Evolutionary conservation across 2,888 invertebrate genomes (phyloP).

Genomic region (Idaea straminata): DNA sequence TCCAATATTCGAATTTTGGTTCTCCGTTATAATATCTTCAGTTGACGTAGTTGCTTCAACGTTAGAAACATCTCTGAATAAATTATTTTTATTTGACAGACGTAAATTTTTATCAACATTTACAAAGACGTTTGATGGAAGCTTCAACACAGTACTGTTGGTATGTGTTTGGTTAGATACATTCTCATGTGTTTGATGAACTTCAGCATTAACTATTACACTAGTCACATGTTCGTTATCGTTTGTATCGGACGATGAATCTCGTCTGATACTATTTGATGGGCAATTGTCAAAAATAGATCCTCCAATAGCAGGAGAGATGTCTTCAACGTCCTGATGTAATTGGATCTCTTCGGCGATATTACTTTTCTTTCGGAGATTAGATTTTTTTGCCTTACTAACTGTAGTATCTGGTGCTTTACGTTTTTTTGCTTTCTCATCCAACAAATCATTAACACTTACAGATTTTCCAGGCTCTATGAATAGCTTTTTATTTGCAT

Average conservation of each 20-base stretch:
- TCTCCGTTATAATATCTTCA: conserved; percentile 10
- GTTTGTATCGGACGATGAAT: conserved; percentile 11
- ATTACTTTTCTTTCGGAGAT: conserved; percentile 6
- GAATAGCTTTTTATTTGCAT: conserved; percentile 15
- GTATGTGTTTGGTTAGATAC: conserved; percentile 9
- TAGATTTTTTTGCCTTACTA: conserved; percentile 9
- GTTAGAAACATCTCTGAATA: conserved; percentile 13
- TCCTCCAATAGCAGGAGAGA: conserved; percentile 11
- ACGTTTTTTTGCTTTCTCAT: conserved; percentile 12
- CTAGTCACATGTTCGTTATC: conserved; percentile 12
- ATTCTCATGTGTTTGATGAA: conserved; percentile 11
- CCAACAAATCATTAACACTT: conserved; percentile 13
- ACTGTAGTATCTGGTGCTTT: conserved; percentile 11
- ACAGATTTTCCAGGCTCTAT: conserved; percentile 17
- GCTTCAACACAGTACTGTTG: conserved; percentile 9
- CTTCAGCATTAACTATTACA: conserved; percentile 12
- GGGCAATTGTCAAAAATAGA: conserved; percentile 12
- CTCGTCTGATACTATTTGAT: conserved; percentile 12
- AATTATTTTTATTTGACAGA: conserved; percentile 10
- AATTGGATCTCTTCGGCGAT: conserved; percentile 10
- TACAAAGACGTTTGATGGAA: conserved; percentile 12
- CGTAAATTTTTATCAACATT: conserved; percentile 14
- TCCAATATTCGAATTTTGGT: conserved; percentile 2
- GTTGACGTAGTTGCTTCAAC: conserved; percentile 8
- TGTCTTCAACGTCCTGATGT: conserved; percentile 12